A percentile compares a stretch with the other conserved stretches of the same genome.
These are phyloP conservation scores for Chloebia gouldiae DNA, from an alignment of 2,113 vertebrate species.

Conservation along the genomic window DNA sequence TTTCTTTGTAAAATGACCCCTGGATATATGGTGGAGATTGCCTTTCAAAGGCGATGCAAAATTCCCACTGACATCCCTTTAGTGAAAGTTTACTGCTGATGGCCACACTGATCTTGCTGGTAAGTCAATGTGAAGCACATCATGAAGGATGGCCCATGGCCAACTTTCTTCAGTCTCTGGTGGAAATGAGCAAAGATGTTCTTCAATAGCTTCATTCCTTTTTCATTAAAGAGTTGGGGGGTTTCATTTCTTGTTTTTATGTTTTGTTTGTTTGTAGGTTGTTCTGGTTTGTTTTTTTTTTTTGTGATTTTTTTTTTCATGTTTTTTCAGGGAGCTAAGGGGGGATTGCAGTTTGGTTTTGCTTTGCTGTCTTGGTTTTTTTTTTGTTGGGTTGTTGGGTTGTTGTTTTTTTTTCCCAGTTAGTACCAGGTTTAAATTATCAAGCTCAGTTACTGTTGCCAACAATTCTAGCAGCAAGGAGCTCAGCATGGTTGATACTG, in stretches of 20 bases:
- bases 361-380: background rate
- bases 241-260: background rate
- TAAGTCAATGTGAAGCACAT: background rate
- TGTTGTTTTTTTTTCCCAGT: background rate
- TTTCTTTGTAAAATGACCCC: background rate
- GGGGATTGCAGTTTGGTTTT: background rate
- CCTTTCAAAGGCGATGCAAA: background rate
- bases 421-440: background rate
- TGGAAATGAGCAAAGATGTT: background rate
- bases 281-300: background rate
- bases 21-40: background rate
- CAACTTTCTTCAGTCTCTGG: background rate
- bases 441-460: background rate
- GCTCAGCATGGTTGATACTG: background rate
- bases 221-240: background rate
- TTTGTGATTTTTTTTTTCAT: too few species aligned
- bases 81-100: background rate
- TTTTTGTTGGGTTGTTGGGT: background rate
- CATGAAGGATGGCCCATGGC: background rate
- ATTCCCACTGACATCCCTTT: background rate
- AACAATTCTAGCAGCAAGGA: background rate
- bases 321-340: background rate
- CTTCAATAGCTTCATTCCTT: background rate
- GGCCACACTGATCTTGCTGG: background rate
- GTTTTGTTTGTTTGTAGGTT: too few species aligned